phyloP scores from a whole-genome alignment of 2,888 invertebrate species.

The Volucella inanis region DNA sequence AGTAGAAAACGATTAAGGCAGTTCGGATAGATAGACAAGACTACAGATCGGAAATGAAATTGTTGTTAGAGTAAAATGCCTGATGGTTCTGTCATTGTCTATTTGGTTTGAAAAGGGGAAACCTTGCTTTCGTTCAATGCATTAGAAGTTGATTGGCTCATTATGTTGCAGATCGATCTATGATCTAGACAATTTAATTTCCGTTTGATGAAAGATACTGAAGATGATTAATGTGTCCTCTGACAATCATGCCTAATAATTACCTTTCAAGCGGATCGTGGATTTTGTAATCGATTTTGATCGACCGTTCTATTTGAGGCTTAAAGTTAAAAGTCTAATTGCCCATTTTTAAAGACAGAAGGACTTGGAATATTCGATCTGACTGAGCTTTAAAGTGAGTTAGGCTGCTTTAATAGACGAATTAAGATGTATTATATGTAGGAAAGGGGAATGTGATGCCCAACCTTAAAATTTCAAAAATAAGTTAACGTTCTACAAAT shows the following conservation, averaged over 20 bases:
- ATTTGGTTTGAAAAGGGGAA: not conserved
- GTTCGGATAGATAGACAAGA: not conserved
- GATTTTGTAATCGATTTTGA: no score
- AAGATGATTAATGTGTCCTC: not conserved
- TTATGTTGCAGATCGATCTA: not conserved
- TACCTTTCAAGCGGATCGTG: no score
- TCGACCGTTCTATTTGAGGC: no score
- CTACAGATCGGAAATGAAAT: not conserved
- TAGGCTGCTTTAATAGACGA: no score
- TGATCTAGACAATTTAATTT: not conserved
- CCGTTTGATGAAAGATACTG: not conserved
- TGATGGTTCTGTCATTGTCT: not conserved
- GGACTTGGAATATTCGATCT: no score
- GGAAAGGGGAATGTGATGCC: no score
- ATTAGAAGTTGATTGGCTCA: not conserved
- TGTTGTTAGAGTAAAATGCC: not conserved
- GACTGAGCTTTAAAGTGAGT: no score
- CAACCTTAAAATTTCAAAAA: no score
- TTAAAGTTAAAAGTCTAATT: no score
- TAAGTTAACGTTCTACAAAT: no score
- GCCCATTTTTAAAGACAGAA: no score
- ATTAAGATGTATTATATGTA: no score
- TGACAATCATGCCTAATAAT: not conserved
- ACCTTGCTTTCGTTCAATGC: not conserved
- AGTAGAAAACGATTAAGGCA: slow-evolving; percentile 4